A percentile compares a stretch with the other conserved stretches of the same genome.
phyloP scores from a whole-genome alignment of 2,888 invertebrate genomes.

The Neoitamus cyanurus region DNA sequence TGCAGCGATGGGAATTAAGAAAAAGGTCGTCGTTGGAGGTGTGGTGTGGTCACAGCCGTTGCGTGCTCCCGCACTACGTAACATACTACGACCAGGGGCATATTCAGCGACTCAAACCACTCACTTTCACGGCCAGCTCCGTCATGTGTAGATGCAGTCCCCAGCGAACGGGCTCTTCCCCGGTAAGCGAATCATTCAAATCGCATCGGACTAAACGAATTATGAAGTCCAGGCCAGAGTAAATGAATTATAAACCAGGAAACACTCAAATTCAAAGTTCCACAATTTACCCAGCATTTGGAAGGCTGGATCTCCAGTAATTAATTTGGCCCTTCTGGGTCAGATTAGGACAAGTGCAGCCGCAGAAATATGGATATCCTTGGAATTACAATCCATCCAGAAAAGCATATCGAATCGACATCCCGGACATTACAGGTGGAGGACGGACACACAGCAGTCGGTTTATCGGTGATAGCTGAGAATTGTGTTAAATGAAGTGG shows the following conservation, averaged over 20 bases:
- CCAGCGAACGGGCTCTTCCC: background rate
- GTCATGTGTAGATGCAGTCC: background rate
- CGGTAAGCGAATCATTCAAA: background rate
- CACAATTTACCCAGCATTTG: background rate
- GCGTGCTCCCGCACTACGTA: background rate
- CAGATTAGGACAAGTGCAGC: background rate
- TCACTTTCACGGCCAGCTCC: background rate
- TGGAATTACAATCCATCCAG: background rate
- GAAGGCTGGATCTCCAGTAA: background rate
- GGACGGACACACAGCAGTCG: background rate
- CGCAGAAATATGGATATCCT: conserved; percentile 13
- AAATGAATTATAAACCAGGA: conserved; percentile 15
- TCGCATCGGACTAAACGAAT: background rate
- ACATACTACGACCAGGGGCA: background rate
- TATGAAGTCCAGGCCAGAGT: background rate
- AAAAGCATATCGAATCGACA: conserved; percentile 4
- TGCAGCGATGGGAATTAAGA: background rate
- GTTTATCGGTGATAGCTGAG: background rate
- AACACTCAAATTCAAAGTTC: conserved; percentile 15
- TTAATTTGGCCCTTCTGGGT: background rate
- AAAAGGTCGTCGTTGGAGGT: background rate
- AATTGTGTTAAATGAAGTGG: conserved; percentile 8
- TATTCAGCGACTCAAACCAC: background rate
- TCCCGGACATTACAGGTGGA: background rate
- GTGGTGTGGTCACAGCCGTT: background rate